These are phyloP conservation scores for Microplitis manilae DNA, from an alignment of 2,888 invertebrate genomes.

Conservation along the genomic window DNA sequence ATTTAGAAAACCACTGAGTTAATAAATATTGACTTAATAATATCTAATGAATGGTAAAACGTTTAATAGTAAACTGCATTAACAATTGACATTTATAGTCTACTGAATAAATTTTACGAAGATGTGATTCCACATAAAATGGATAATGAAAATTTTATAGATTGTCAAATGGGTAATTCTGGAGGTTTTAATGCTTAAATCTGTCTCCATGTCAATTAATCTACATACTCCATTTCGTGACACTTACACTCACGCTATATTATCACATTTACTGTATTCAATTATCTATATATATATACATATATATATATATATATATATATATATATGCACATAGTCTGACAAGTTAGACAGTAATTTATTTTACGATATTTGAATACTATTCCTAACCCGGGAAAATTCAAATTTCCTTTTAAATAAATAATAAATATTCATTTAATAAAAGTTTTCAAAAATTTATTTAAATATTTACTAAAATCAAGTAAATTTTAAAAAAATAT, in stretches of 20 bases:
- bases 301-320: neutral
- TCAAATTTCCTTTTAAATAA: no score
- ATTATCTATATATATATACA: neutral
- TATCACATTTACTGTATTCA: neutral
- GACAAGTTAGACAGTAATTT: neutral
- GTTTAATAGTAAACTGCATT: neutral
- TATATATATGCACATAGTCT: neutral
- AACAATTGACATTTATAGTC: slow-evolving; percentile 1
- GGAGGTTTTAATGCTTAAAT: slow-evolving; percentile 7
- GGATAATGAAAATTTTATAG: slow-evolving; percentile 18
- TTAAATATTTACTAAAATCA: no score
- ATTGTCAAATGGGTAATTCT: slow-evolving; percentile 9
- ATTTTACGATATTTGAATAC: neutral
- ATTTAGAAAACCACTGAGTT: no score
- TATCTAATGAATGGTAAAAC: neutral
- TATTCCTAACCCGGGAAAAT: no score
- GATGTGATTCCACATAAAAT: neutral
- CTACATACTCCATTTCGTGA: neutral
- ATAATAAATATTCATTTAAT: no score
- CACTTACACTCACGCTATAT: neutral
- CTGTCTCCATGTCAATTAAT: slow-evolving; percentile 18
- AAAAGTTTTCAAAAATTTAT: no score
- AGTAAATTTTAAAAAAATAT: no score
- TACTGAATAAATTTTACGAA: neutral
- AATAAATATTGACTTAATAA: neutral